Percentiles rank a stretch among this genome's conserved stretches.
These are phyloP conservation scores for Trichonephila clavata DNA, from an alignment of 1,140 invertebrate species.

Conservation along the genomic window DNA sequence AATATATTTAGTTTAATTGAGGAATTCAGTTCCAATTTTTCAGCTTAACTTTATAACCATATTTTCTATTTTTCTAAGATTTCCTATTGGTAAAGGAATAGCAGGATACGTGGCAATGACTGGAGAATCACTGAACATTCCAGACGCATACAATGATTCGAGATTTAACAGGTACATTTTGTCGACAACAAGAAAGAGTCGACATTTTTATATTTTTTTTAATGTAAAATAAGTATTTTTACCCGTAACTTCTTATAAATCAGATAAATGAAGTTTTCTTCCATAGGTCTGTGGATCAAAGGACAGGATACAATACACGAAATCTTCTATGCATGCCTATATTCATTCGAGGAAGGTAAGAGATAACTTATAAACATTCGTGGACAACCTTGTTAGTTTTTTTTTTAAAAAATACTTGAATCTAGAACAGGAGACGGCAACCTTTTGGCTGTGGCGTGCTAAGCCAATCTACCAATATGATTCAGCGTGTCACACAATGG, in stretches of 20 bases:
- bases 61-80: constrained; percentile 80
- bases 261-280: background rate
- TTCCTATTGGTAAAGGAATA: constrained; percentile 85
- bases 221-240: background rate
- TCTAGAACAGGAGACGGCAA: too few relatives aligned
- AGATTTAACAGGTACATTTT: constrained; percentile 87
- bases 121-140: constrained; percentile 89
- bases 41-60: too few relatives aligned
- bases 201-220: background rate
- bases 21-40: too few relatives aligned
- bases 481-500: too few relatives aligned
- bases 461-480: too few relatives aligned
- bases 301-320: constrained; percentile 88
- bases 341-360: constrained; percentile 85
- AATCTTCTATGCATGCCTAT: constrained; percentile 93
- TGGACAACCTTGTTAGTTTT: too few relatives aligned
- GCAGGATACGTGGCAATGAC: constrained; percentile 88
- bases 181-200: background rate
- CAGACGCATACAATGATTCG: constrained; percentile 89
- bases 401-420: too few relatives aligned
- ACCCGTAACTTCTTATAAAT: background rate
- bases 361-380: background rate
- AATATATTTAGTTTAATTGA: too few relatives aligned
- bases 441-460: too few relatives aligned
- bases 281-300: constrained; percentile 85